Base-by-base conservation (phyloP, 2,113 vertebrate genomes). In the Onychostoma macrolepis region DNA sequence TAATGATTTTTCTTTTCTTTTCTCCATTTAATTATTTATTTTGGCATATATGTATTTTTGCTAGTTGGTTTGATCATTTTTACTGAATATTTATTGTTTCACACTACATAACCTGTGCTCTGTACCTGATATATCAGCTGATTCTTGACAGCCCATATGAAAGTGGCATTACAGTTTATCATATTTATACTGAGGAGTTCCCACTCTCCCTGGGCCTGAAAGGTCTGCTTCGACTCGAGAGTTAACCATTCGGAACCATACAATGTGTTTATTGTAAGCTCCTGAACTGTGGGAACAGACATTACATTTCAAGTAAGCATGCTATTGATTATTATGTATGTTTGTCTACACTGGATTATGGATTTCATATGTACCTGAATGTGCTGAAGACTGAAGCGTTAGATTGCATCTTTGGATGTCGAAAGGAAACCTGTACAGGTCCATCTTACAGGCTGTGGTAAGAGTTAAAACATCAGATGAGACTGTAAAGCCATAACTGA, bases 371-470 rank as follows among this genome's bases (percentile, higher is more conserved):
- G 2, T 41, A 74, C 71, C 24, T 72, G 69, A 21, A 19, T 88
- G 26, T 2, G 19, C 24, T 11, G 26, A 1, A 58, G 82, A 80
- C 1, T 56, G 43, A n/a, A 84, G 48, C 0, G 87, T 88, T n/a
- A 88, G 3, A n/a, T 33, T 58, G 82, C 87, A 88, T 12, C 6
- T 78, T 50, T 88, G 87, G 15, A 24, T 80, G 87, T 88, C 87
- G 24, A 88, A 88, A 26, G 87, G 87, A 58, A 88, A 88, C 45
- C 19, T 26, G 45, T 48, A 63, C 13, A 88, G 82, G 24, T 88
- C 75, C 87, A 88, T 87, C 28, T 78, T 84, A 67, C 86, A 87
- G 28, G 74, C 58, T 12, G 72, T 65, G 9, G 72, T 87, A 15
- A 78, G 19, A 12, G 33, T 6, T 26, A 71, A 80, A 12, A n/a